Base-by-base conservation (phyloP, 2,888 invertebrate species). In the Julus scandinavius region DNA sequence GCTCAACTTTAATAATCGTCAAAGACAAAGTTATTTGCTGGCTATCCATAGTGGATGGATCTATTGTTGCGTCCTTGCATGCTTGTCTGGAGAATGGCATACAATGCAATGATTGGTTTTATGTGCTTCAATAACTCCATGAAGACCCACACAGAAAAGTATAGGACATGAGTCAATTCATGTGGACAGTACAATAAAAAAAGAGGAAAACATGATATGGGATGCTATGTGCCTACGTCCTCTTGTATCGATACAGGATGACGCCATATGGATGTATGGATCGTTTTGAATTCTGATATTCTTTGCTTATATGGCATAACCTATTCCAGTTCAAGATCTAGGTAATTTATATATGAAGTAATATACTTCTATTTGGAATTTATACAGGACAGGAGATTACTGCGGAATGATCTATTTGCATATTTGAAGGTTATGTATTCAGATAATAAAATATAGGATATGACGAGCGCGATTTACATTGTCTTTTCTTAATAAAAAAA, bases 71-170 rank as follows among this genome's bases (percentile, higher is more conserved):
- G 80, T 80, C 13, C 15, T 38, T 40, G 80, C 38, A 38, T 80
- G 38, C 29, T 80, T 80, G 80, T 80, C 80, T 29, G 15, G 38
- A 80, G 38, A 80, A 80, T 80, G 80, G 38, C 80, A 38, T 29
- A 80, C 80, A 80, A 80, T 80, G 80, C 38, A 80, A 80, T 80
- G 38, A 80, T 29, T 80, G 80, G 80, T 80, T 40, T 80, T 29
- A 80, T 80, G 38, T 80, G 80, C 80, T 80, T 80, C 80, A 38
- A 80, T 80, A 80, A 38, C 80, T 80, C 38, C 11, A 9, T 5
- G 38, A 80, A 80, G 29, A 72, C 72, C 80, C 80, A 80, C 80
- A 80, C 45, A 7, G 38, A 80, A 38, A 80, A 15, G 38, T 80
- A 72, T 72, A 38, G 80, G 40, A 38, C 80, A 29, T 80, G 4